Base-by-base conservation (phyloP, 1,140 invertebrate genomes). In the Lasioglossum albipes region DNA sequence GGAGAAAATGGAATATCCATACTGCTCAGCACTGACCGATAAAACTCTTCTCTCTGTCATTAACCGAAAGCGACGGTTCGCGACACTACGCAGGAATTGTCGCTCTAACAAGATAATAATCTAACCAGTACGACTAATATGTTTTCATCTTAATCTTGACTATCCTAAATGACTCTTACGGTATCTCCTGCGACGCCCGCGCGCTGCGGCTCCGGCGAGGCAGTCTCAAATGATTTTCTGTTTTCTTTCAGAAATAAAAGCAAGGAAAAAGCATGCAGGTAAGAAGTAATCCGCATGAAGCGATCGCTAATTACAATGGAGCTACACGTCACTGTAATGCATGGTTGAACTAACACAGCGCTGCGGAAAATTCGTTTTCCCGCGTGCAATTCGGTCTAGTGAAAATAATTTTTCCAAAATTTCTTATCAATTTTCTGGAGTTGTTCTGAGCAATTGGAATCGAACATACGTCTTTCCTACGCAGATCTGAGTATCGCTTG, bases 241-340 rank as follows among this genome's bases (percentile, higher is more conserved):
- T 90, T 88, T 89, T 91, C 91, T 95, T 95, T 88, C 95, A 96
- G 95, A 96, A 95, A 95, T 96, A 93, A 96, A 96, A 93, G 94
- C 95, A 91, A 95, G 95, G 93, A 96, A 95, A 94, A 96, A 96
- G 92, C 94, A 95, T 91, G 93, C 95, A 94, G 95, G 95, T 96
- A 93, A 93, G 90, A 86, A 62, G 81, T 73, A 78, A 81, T 82
- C 67, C 41, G 69, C 74, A 71, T 82, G 84, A 59, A 72, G 59
- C 62, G 74, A 49, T 31, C 64, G 41, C 75, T 79, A 74, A 78
- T 82, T 71, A 77, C 16, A 75, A 49, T 69, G 54, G 54, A 42
- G 68, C 70, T 84, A 81, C 18, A 54, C 18, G 18, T 54, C 0
- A 6, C 18, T 16, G 18, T 59, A 22, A 82, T 82, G 79, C 18